Conservation (phyloP, 2,797 vertebrate genomes). For the Malacoctenus gilli region DNA sequence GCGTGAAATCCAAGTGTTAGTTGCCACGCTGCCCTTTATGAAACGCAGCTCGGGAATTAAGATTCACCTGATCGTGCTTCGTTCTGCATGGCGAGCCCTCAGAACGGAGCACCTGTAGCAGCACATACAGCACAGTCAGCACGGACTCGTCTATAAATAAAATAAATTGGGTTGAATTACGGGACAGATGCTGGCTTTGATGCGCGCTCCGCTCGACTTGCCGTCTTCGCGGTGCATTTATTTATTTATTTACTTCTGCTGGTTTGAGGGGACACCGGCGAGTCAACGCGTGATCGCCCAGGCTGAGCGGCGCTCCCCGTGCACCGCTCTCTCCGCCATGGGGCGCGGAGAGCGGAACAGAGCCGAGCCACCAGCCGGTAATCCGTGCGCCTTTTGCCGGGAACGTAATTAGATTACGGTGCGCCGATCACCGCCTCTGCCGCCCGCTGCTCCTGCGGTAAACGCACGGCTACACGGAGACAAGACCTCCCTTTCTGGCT, state of each 20-base stretch:
- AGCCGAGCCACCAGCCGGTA: slow-evolving; percentile 39
- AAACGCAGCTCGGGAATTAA: neutral
- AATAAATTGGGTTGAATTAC: too few relatives aligned
- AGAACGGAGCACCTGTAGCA: neutral
- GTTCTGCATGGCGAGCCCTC: neutral
- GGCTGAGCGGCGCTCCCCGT: neutral
- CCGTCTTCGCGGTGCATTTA: neutral
- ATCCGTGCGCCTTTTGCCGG: slow-evolving; percentile 55
- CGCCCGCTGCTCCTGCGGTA: slow-evolving; percentile 51
- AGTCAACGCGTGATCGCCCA: slow-evolving; percentile 25
- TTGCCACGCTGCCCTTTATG: neutral
- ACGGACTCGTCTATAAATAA: too few relatives aligned
- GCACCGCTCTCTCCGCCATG: slow-evolving; percentile 45
- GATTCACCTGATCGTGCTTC: neutral
- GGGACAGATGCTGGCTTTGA: too few relatives aligned
- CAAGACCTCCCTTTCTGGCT: slow-evolving; percentile 42
- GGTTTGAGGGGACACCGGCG: slow-evolving; percentile 13
- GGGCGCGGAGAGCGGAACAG: slow-evolving; percentile 43
- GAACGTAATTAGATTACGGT: slow-evolving; percentile 65
- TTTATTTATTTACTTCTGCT: neutral
- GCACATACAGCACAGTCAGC: too few relatives aligned
- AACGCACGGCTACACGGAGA: slow-evolving; percentile 31
- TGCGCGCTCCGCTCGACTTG: neutral
- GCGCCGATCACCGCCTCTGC: slow-evolving; percentile 35
- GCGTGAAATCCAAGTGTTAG: slow-evolving; percentile 7